Evolutionary conservation across 1,140 invertebrate species (phyloP).

Genomic region (Neotoxoptera formosana): DNA sequence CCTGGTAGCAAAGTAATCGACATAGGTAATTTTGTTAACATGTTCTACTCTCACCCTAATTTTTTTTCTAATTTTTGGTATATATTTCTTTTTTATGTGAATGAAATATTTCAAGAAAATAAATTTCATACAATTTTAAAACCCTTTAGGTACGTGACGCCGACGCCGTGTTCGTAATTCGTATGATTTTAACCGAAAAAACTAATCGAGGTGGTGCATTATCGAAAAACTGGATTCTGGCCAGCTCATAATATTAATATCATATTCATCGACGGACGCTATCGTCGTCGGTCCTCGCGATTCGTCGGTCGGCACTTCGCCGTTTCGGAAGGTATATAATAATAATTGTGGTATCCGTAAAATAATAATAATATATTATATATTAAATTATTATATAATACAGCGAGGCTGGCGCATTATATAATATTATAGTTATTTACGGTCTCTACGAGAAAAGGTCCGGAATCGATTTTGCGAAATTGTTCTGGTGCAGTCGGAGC

Average conservation of each 20-base stretch:
- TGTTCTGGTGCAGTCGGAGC: not conserved
- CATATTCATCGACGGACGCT: not conserved
- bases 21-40: too few species aligned
- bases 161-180: not conserved
- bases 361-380: constrained; percentile 20
- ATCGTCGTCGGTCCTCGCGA: too few species aligned
- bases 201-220: not conserved
- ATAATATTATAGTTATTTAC: not conserved
- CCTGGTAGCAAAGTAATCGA: too few species aligned
- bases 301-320: not conserved
- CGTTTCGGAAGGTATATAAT: not conserved
- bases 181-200: not conserved
- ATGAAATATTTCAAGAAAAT: too few species aligned
- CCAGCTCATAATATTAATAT: not conserved
- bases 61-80: too few species aligned
- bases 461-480: not conserved
- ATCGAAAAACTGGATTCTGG: not conserved
- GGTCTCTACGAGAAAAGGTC: not conserved
- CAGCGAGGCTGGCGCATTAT: not conserved
- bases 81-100: too few species aligned
- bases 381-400: not conserved
- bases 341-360: not conserved
- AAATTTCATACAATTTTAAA: too few species aligned
- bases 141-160: too few species aligned
- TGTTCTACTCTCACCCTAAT: too few species aligned